Base-by-base conservation (phyloP, 2,797 vertebrate genomes). In the Poeciliopsis paucimaculata region DNA sequence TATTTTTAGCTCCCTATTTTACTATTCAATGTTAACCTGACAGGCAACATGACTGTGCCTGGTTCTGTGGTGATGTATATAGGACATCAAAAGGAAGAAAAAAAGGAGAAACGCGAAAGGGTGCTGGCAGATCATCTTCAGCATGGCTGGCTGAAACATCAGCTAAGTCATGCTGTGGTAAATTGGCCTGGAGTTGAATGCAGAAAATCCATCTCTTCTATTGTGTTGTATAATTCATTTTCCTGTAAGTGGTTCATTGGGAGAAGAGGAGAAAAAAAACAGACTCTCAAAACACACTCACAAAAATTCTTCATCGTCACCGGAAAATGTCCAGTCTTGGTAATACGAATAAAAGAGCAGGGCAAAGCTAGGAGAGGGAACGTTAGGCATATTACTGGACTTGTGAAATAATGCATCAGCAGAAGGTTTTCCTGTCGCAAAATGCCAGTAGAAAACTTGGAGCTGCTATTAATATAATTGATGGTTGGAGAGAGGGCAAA, bases 161-260 rank as follows among this genome's bases (percentile, higher is more conserved):
- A 86, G 82, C 82, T 88, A 86, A 90, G 76, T 88, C 74, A 79
- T 82, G 83, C 89, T 86, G 53, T 72, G 71, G 84, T 71, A 87
- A 86, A 87, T 80, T 87, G 75, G 80, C 75, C 77, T 90, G 80
- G 89, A 78, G 82, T 84, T 90, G 82, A 85, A 82, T 84, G 87
- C 84, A 80, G 79, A 84, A 72, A 82, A 91, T 90, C 82, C 84
- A 86, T 84, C 82, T 85, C 77, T 66, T 88, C 90, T 68, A 84
- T 89, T 89, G 86, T 90, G 74, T 85, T 89, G 83, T 91, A 86
- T 90, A 90, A 92, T 90, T 90, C 73, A 91, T 92, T 87, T 88
- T 82, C 72, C 86, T 83, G 71, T 90, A 84, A 86, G 82, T 68
- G 68, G 75, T 83, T 82, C 84, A 79, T 85, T 16, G 66, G 76